Conservation (phyloP, 2,113 vertebrate genomes). For the Leptocoma aspasia region DNA sequence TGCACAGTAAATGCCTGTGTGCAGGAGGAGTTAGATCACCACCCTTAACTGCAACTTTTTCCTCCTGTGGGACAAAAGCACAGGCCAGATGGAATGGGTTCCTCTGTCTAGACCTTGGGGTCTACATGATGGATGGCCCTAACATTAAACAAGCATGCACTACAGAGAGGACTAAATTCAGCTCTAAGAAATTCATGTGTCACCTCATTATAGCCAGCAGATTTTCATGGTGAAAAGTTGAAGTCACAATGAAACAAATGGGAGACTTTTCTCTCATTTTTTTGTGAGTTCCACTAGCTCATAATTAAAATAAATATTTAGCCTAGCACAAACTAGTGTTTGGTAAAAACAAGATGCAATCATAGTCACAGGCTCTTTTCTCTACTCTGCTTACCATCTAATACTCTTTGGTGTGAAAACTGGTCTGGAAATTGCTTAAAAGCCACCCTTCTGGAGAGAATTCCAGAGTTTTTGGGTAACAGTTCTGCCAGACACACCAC, state of each 20-base stretch:
- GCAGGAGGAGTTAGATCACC: slow-evolving; percentile 5
- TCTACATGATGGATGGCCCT: neutral
- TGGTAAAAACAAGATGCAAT: neutral
- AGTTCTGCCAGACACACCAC: slow-evolving; percentile 1
- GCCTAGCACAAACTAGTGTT: neutral
- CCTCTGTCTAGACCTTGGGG: neutral
- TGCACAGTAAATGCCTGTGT: neutral
- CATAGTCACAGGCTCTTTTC: neutral
- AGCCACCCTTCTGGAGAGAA: neutral
- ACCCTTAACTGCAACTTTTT: neutral
- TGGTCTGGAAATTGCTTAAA: slow-evolving; percentile 17
- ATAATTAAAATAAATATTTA: slow-evolving; percentile 19
- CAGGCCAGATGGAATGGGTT: neutral
- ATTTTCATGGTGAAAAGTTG: slow-evolving; percentile 27
- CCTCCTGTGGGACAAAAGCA: neutral
- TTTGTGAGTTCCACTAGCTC: neutral
- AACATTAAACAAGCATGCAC: neutral
- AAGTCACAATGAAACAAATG: slow-evolving; percentile 15
- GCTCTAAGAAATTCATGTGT: slow-evolving; percentile 1
- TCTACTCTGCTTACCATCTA: neutral
- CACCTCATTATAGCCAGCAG: neutral
- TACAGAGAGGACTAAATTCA: neutral
- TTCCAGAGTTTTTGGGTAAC: neutral
- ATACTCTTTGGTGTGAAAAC: neutral
- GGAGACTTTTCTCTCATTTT: neutral